Conservation (phyloP, 2,797 vertebrate species). For the Acipenser oxyrinchus region DNA sequence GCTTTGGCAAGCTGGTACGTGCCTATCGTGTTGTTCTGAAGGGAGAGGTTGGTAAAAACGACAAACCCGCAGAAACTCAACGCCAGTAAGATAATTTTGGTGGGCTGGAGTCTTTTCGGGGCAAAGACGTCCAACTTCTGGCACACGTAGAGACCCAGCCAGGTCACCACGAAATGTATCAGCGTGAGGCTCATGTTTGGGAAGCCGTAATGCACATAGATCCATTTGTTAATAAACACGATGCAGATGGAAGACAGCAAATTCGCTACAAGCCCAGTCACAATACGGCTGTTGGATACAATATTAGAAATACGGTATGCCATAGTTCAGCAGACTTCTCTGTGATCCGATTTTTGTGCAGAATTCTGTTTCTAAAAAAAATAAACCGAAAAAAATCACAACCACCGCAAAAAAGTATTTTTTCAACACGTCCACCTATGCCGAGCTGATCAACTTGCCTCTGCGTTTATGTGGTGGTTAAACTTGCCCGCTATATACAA, state of each 20-base stretch:
- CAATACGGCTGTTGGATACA: conserved; percentile 57
- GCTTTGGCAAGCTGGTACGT: conserved; percentile 95
- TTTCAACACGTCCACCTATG: too few relatives aligned
- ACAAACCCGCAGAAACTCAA: conserved; percentile 97
- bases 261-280: conserved; percentile 73
- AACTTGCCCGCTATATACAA: background rate
- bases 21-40: conserved; percentile 93
- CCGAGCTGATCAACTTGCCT: background rate
- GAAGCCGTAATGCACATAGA: conserved; percentile 87
- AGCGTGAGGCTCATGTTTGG: conserved; percentile 93
- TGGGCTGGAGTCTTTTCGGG: conserved; percentile 72
- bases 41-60: conserved; percentile 90
- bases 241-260: conserved; percentile 88
- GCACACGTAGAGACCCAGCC: conserved; percentile 82
- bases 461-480: background rate
- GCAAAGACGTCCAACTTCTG: conserved; percentile 77
- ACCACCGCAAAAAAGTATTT: too few relatives aligned
- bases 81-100: conserved; percentile 68
- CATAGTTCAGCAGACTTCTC: conserved; percentile 26
- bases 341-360: background rate
- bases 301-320: conserved; percentile 29
- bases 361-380: background rate
- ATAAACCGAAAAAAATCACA: too few relatives aligned
- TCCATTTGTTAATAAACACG: conserved; percentile 96
- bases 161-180: conserved; percentile 88